These are phyloP conservation scores for Momotus momota DNA, from an alignment of 2,797 vertebrate genomes.

Conservation along the genomic window DNA sequence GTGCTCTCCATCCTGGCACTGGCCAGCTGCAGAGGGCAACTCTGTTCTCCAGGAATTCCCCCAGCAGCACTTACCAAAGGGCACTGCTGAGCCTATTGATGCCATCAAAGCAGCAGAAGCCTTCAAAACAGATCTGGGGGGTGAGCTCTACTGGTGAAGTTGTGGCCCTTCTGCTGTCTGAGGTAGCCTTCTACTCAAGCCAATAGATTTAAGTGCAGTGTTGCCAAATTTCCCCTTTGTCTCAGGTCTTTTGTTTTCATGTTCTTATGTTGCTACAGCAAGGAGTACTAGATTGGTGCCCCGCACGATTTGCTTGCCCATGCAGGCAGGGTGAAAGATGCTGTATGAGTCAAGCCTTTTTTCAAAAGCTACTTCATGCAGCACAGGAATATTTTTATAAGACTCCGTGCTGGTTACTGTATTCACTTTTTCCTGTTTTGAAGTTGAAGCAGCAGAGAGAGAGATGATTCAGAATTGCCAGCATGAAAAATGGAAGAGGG, in stretches of 20 bases:
- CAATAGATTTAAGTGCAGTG: background rate
- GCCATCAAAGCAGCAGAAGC: background rate
- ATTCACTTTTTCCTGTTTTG: constrained; percentile 60
- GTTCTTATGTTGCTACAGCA: background rate
- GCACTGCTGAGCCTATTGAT: background rate
- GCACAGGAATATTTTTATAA: background rate
- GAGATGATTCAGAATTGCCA: constrained; percentile 48
- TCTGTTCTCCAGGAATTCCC: background rate
- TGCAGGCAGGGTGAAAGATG: background rate
- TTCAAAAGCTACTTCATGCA: background rate
- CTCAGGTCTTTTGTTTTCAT: background rate
- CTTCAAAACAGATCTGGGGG: background rate
- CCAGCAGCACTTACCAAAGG: background rate
- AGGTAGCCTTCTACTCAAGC: background rate
- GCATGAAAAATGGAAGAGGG: constrained; percentile 4
- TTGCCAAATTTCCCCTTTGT: background rate
- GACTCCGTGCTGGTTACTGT: background rate
- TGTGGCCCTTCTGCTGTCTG: background rate
- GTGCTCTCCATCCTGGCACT: background rate
- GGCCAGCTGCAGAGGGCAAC: background rate
- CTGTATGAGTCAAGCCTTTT: background rate
- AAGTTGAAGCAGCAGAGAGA: constrained; percentile 9
- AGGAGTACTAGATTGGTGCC: background rate
- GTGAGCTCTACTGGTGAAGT: background rate
- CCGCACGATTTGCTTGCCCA: background rate